These are phyloP conservation scores for Candoia aspera DNA, from an alignment of 2,113 vertebrate genomes.

Conservation along the genomic window DNA sequence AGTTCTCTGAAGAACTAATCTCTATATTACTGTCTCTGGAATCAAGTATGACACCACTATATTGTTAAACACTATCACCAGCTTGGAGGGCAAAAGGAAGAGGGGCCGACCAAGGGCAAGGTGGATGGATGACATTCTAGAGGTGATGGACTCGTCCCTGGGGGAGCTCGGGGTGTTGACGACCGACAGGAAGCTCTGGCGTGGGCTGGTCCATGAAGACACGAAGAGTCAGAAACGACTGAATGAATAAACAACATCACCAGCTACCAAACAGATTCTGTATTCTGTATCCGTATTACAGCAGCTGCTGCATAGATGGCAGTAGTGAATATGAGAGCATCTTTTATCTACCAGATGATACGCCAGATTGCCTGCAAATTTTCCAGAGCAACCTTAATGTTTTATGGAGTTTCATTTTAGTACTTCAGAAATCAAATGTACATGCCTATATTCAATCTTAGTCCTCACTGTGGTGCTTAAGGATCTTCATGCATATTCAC, in stretches of 20 bases:
- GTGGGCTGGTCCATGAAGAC: no score
- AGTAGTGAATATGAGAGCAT: background rate
- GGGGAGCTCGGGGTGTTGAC: no score
- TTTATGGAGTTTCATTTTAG: conserved; percentile 23
- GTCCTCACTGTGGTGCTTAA: background rate
- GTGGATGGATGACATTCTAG: no score
- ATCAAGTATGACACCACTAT: background rate
- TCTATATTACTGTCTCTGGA: no score
- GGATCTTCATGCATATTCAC: background rate
- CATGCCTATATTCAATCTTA: background rate
- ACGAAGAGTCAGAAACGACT: no score
- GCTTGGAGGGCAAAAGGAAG: no score
- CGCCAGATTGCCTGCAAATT: conserved; percentile 23
- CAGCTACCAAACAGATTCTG: background rate
- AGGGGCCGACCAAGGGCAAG: no score
- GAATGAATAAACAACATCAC: background rate
- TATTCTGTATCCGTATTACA: background rate
- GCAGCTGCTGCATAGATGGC: background rate
- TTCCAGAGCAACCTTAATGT: conserved; percentile 25
- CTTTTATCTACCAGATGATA: conserved; percentile 14
- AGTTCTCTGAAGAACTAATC: no score
- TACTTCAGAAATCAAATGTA: background rate
- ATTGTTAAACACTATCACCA: background rate
- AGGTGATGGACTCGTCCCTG: no score
- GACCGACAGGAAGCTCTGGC: no score